phyloP scores from a whole-genome alignment of 2,113 vertebrate species.

The Chiloscyllium plagiosum region DNA sequence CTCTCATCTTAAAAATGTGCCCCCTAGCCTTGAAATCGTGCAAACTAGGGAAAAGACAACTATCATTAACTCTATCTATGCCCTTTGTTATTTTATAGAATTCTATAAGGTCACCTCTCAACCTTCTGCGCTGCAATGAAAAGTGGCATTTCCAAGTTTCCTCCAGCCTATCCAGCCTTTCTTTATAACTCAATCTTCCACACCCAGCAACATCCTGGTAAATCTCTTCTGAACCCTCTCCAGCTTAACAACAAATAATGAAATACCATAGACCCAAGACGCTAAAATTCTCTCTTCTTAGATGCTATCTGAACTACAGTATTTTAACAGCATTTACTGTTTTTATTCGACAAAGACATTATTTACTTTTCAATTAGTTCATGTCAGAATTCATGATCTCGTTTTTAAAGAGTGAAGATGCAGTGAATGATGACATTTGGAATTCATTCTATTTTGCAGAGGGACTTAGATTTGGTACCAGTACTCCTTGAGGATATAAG shows the following conservation, averaged over 20 bases:
- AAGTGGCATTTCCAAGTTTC: no score
- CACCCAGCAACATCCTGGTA: no score
- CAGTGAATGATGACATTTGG: not conserved
- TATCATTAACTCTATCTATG: no score
- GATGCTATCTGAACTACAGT: not conserved
- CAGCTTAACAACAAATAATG: not conserved
- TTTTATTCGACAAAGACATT: not conserved
- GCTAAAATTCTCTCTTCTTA: not conserved
- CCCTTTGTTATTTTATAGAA: no score
- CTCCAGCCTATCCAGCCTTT: no score
- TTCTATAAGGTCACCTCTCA: no score
- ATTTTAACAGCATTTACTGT: not conserved
- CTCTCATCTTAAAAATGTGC: no score
- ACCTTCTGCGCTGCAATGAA: no score
- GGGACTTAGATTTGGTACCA: not conserved
- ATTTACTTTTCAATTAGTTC: not conserved
- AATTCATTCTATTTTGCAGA: not conserved
- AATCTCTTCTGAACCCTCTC: no score
- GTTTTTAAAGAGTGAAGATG: not conserved
- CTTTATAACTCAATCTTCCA: no score
- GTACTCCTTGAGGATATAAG: not conserved
- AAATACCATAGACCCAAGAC: not conserved
- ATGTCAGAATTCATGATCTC: not conserved
- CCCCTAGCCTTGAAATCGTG: no score
- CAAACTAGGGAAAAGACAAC: no score